Percentiles rank a stretch among this genome's conserved stretches.
Conservation (phyloP, 35 echinoderm and acorn worm genomes). For the Apostichopus californicus region DNA sequence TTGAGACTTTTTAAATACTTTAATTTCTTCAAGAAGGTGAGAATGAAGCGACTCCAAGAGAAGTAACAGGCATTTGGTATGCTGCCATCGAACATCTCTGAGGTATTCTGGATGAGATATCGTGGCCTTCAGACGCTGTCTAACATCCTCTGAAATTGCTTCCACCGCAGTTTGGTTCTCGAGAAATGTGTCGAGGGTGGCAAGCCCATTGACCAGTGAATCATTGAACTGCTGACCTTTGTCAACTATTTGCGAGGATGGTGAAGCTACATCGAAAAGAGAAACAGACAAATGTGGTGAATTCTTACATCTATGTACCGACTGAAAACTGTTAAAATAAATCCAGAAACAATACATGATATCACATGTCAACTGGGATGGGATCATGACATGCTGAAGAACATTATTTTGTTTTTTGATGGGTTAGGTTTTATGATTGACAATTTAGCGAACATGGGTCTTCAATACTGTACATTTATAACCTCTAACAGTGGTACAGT, state of each 20-base stretch:
- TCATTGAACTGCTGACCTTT: constrained; percentile 20
- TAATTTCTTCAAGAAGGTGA: constrained; percentile 36
- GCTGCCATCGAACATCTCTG: constrained; percentile 54
- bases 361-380: too few relatives aligned
- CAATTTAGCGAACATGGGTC: too few relatives aligned
- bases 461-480: too few relatives aligned
- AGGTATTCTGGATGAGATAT: not conserved
- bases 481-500: too few relatives aligned
- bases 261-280: not conserved
- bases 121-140: not conserved
- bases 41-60: constrained; percentile 51
- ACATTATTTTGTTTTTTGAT: too few relatives aligned
- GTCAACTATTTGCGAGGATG: not conserved
- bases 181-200: constrained; percentile 37
- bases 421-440: too few relatives aligned
- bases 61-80: constrained; percentile 56
- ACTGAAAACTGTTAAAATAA: too few relatives aligned
- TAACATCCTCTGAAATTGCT: not conserved
- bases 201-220: constrained; percentile 24
- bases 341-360: too few relatives aligned
- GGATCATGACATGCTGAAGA: too few relatives aligned
- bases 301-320: too few relatives aligned
- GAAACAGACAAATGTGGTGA: too few relatives aligned
- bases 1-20: constrained; percentile 44
- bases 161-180: not conserved